Base-by-base conservation (phyloP, 2,797 vertebrate genomes). In the Hypotaenidia okinawae region DNA sequence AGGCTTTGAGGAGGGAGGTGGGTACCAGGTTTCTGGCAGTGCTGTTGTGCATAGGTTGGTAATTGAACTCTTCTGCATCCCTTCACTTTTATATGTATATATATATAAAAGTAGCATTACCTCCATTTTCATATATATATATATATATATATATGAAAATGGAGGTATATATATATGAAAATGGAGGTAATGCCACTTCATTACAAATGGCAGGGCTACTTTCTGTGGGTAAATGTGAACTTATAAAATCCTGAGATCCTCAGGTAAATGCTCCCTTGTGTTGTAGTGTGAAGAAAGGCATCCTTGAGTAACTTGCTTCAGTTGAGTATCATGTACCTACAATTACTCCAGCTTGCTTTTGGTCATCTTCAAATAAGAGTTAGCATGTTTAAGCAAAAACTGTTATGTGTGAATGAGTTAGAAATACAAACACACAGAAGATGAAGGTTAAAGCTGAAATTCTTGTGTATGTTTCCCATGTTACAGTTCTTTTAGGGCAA, bases 261-360 rank as follows among this genome's bases (percentile, higher is more conserved):
- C 57, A 59, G 39, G 55, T 73, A 15, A 61, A 63, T 19, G 16
- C 10, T 41, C 84, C 51, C 16, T 67, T 33, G 21, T 64, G 32
- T 45, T 61, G 18, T 27, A 74, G 70, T 74, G 30, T 61, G 74
- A 74, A 83, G 30, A 69, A 28, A 32, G 35, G 4, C 9, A n/a
- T 63, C 39, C 39, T 28, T 39, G 19, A 84, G 28, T 52, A 70
- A 67, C 8, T 39, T 24, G 2, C 6, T 21, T 47, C 32, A 17
- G 25, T 37, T 51, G 49, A 61, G 24, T 54, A 32, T 35, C 25
- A 13, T 0, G 0, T 62, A 41, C n/a, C 67, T 67, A 28, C 32
- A 54, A 30, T 58, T 30, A n/a, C 33, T 85, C 45, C 41, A 55
- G 9, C 5, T 45, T 72, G 37, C 43, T 70, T 54, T 81, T 69